Evolutionary conservation across 1,140 invertebrate genomes (phyloP).

Genomic region (Carcinoscorpius rotundicauda): DNA sequence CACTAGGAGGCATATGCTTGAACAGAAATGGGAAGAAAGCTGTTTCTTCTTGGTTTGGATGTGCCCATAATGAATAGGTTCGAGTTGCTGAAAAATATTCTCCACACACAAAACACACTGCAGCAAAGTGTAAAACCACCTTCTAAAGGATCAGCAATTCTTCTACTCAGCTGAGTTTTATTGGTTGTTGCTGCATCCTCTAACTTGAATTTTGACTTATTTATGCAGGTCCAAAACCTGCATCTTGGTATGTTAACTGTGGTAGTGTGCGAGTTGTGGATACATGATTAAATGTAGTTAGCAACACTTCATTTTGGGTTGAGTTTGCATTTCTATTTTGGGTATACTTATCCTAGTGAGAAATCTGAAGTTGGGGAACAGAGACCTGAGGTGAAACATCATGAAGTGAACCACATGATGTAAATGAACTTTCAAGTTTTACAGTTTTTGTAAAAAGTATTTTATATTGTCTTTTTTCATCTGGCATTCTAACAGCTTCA

Average conservation of each 20-base stretch:
- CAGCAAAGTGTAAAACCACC: conserved; percentile 16
- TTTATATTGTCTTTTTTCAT: conserved; percentile 50
- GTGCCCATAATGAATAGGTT: conserved; percentile 21
- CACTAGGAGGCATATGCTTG: conserved; percentile 64
- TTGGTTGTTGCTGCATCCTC: conserved; percentile 34
- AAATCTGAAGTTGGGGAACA: no score
- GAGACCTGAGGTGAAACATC: no score
- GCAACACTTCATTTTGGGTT: no score
- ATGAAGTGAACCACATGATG: no score
- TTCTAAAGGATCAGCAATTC: conserved; percentile 20
- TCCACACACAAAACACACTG: conserved; percentile 28
- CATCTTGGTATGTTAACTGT: no score
- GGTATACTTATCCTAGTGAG: no score
- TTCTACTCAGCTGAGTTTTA: conserved; percentile 10
- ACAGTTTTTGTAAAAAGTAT: conserved; percentile 3
- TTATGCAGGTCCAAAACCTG: no score
- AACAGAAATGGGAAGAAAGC: conserved; percentile 84
- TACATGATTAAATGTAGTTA: no score
- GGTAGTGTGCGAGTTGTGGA: no score
- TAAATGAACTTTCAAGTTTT: no score
- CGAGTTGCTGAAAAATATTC: conserved; percentile 22
- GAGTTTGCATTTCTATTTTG: no score
- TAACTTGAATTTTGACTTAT: no score
- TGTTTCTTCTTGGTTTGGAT: conserved; percentile 38
- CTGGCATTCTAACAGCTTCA: conserved; percentile 64